Percentiles rank a stretch among this genome's conserved stretches.
phyloP scores from a whole-genome alignment of 2,113 vertebrate genomes.

The Bufo bufo region DNA sequence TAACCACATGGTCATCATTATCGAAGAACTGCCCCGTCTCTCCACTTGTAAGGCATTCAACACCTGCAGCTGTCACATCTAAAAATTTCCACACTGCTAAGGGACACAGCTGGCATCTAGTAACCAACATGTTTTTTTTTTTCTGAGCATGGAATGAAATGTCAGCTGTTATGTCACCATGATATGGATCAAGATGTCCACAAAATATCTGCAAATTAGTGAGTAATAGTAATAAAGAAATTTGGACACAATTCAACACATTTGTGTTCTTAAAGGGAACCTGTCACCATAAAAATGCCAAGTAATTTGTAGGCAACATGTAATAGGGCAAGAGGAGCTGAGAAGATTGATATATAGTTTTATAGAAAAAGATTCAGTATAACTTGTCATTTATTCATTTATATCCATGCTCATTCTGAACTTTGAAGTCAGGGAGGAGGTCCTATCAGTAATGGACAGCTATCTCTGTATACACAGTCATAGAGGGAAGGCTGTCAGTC shows the following conservation, averaged over 20 bases:
- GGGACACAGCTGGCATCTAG: slow-evolving; percentile 24
- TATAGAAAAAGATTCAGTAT: too few species aligned
- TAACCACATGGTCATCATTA: not conserved
- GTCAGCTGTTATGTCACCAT: not conserved
- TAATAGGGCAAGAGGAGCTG: too few species aligned
- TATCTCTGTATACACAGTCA: too few species aligned
- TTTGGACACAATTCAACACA: not conserved
- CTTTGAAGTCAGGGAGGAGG: too few species aligned
- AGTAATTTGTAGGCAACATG: too few species aligned
- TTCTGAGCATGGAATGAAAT: not conserved
- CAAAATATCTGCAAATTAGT: not conserved
- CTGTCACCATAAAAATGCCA: too few species aligned
- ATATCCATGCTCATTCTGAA: too few species aligned
- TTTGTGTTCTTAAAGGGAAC: not conserved
- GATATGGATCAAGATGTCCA: not conserved
- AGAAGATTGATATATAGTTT: too few species aligned
- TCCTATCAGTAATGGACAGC: too few species aligned
- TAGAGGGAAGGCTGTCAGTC: too few species aligned
- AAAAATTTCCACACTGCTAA: slow-evolving; percentile 25
- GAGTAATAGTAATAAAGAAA: not conserved
- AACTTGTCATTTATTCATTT: too few species aligned
- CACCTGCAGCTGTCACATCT: slow-evolving; percentile 43
- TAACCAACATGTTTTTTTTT: not conserved
- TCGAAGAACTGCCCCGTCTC: not conserved
- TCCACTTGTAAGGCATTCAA: slow-evolving; percentile 1